Evolutionary conservation across 1,140 invertebrate genomes (phyloP).

Genomic region (Colletes gigas): DNA sequence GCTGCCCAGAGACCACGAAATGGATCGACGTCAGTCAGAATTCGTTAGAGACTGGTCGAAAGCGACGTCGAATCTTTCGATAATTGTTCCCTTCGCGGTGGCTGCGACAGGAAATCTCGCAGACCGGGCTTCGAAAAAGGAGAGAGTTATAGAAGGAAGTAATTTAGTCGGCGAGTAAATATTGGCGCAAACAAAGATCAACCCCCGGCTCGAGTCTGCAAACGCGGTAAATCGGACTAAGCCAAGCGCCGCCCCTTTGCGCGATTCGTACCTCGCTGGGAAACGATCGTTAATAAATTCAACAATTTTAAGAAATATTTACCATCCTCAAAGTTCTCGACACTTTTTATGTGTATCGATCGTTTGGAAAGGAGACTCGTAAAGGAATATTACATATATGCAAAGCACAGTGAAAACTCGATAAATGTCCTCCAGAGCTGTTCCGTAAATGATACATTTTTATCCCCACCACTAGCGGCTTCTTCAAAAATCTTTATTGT

Average conservation of each 20-base stretch:
- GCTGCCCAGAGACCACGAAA: neutral
- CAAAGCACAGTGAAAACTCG: no score
- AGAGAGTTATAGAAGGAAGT: slow-evolving; percentile 40
- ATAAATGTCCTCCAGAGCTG: no score
- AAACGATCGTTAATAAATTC: neutral
- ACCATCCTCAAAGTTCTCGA: no score
- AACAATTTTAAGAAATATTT: no score
- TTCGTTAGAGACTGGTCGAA: neutral
- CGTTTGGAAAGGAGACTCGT: no score
- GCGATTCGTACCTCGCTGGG: slow-evolving; percentile 21
- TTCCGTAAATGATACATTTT: no score
- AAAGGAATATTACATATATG: no score
- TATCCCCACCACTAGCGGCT: no score
- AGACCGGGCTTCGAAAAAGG: neutral
- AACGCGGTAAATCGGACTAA: slow-evolving; percentile 29
- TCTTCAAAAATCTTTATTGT: no score
- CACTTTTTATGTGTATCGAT: no score
- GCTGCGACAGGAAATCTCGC: slow-evolving; percentile 14
- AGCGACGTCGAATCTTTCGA: neutral
- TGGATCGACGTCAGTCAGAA: neutral
- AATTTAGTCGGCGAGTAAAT: slow-evolving; percentile 51
- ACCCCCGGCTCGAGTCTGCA: slow-evolving; percentile 3
- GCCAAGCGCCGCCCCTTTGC: neutral
- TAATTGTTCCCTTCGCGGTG: slow-evolving; percentile 10
- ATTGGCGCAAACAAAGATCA: slow-evolving; percentile 47